Evolutionary conservation across 2,797 vertebrate species (phyloP).

Genomic region (Sternotherus odoratus): DNA sequence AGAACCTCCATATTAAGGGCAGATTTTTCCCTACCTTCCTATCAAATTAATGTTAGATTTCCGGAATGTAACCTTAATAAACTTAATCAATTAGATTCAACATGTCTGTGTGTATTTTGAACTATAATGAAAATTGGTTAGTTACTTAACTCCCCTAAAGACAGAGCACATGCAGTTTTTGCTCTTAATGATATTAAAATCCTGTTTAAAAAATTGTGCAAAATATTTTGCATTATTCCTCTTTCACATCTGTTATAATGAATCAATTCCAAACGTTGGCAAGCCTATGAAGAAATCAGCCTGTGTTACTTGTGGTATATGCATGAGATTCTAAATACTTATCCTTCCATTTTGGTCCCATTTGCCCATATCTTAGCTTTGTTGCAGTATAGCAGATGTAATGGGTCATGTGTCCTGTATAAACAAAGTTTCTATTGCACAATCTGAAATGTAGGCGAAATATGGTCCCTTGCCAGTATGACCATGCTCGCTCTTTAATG

Average conservation of each 20-base stretch:
- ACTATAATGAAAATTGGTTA: slow-evolving; percentile 10
- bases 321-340: not conserved
- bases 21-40: slow-evolving; percentile 19
- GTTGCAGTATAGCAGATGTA: slow-evolving; percentile 7
- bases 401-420: not conserved
- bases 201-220: not conserved
- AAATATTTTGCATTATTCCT: not conserved
- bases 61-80: slow-evolving; percentile 1
- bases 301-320: not conserved
- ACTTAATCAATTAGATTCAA: slow-evolving; percentile 35
- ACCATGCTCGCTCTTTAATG: slow-evolving; percentile 57
- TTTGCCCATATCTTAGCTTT: slow-evolving; percentile 22
- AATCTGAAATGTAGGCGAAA: slow-evolving; percentile 19
- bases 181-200: not conserved
- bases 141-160: slow-evolving; percentile 1
- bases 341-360: not conserved
- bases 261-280: slow-evolving; percentile 31
- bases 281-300: slow-evolving; percentile 8
- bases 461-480: slow-evolving; percentile 54
- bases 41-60: slow-evolving; percentile 39
- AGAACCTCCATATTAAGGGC: slow-evolving; percentile 19
- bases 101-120: not conserved
- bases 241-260: not conserved
- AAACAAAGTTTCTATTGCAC: slow-evolving; percentile 63
- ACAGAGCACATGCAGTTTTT: not conserved